Evolutionary conservation across 2,113 vertebrate species (phyloP).

Genomic region (Oryzias celebensis): DNA sequence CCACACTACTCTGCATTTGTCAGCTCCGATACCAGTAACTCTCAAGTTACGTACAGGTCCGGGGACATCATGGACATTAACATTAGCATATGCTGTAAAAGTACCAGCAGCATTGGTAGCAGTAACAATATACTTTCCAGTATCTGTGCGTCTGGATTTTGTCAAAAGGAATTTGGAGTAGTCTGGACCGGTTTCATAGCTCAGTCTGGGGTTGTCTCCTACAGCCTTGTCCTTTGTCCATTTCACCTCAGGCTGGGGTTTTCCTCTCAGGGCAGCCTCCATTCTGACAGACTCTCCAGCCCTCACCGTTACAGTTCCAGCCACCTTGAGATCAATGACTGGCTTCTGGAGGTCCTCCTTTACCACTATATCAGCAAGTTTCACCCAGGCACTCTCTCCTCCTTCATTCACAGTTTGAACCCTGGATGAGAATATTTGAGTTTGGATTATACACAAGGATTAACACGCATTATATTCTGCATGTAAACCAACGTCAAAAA

Average conservation of each 20-base stretch:
- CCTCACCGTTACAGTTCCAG: constrained; percentile 88
- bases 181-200: constrained; percentile 86
- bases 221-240: constrained; percentile 94
- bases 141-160: constrained; percentile 89
- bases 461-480: neutral
- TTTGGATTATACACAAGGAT: too few relatives aligned
- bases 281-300: constrained; percentile 93
- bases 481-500: neutral
- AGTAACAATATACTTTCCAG: constrained; percentile 91
- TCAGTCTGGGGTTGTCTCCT: constrained; percentile 90
- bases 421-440: constrained; percentile 69
- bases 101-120: constrained; percentile 91
- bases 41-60: constrained; percentile 91
- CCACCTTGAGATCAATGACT: constrained; percentile 90
- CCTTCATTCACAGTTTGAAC: constrained; percentile 94
- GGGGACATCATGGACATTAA: constrained; percentile 93
- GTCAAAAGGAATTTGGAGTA: constrained; percentile 89
- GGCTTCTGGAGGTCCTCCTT: constrained; percentile 95
- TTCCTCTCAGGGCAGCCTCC: constrained; percentile 92
- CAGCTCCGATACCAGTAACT: constrained; percentile 86
- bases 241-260: constrained; percentile 91
- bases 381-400: constrained; percentile 95
- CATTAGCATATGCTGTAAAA: constrained; percentile 89
- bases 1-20: constrained; percentile 92
- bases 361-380: constrained; percentile 88